Conservation (phyloP, 2,113 vertebrate genomes). For the Ptilorrhoa leucosticta region DNA sequence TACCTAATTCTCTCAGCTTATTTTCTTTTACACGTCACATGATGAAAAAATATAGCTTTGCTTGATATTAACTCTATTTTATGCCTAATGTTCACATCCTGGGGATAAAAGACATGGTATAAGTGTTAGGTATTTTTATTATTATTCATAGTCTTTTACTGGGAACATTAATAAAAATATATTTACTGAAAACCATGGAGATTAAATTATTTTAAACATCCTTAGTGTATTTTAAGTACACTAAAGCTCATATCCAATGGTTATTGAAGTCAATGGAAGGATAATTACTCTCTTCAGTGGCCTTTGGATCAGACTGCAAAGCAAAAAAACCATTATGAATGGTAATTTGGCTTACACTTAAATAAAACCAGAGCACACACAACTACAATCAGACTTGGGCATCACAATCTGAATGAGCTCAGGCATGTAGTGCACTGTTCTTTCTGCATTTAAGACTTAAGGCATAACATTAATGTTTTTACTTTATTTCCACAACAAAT, state of each 20-base stretch:
- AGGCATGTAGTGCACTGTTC: neutral
- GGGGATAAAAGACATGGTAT: neutral
- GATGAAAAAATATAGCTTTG: neutral
- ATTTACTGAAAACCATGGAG: neutral
- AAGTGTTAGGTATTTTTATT: neutral
- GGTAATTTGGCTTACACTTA: neutral
- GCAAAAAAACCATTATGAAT: neutral
- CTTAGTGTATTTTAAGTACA: neutral
- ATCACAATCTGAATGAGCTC: neutral
- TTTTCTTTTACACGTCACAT: neutral
- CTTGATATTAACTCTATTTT: neutral
- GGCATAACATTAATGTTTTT: neutral
- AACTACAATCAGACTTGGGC: neutral
- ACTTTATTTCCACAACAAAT: neutral
- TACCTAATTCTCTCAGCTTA: neutral
- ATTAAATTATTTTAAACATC: neutral
- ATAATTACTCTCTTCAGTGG: neutral
- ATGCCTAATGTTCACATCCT: neutral
- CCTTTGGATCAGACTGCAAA: neutral
- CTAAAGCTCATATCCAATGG: neutral
- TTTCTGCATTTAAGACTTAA: neutral
- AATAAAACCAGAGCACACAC: neutral
- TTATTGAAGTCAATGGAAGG: neutral
- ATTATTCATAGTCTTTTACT: neutral
- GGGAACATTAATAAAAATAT: neutral